Evolutionary conservation across 1,140 invertebrate species (phyloP).

Genomic region (Brachionus rubens): DNA sequence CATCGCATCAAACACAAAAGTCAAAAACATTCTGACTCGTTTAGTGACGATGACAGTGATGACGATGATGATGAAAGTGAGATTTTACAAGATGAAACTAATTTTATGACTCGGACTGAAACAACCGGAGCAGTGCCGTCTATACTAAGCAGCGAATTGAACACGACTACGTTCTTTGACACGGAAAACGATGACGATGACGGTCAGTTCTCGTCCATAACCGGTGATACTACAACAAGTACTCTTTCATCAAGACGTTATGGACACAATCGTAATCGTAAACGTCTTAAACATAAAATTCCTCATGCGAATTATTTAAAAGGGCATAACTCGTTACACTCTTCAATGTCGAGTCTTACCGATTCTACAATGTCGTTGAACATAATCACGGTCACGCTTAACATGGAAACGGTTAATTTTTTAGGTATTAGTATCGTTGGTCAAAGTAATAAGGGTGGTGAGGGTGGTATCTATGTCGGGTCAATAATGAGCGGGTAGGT

Average conservation of each 20-base stretch:
- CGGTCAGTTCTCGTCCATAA: slow-evolving; percentile 38
- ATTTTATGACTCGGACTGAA: background rate
- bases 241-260: slow-evolving; percentile 14
- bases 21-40: slow-evolving; percentile 11
- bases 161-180: slow-evolving; percentile 88
- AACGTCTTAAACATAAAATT: slow-evolving; percentile 1
- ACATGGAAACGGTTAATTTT: slow-evolving; percentile 85
- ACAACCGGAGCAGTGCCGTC: slow-evolving; percentile 73
- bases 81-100: background rate
- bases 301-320: background rate
- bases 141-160: slow-evolving; percentile 79
- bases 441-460: slow-evolving; percentile 79
- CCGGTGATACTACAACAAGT: background rate
- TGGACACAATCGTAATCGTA: slow-evolving; percentile 32
- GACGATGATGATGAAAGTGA: slow-evolving; percentile 64
- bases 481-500: slow-evolving; percentile 90
- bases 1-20: background rate
- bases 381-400: slow-evolving; percentile 92
- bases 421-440: slow-evolving; percentile 87
- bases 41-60: slow-evolving; percentile 67
- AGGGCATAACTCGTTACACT: slow-evolving; percentile 16
- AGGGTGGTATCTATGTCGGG: slow-evolving; percentile 94
- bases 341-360: slow-evolving; percentile 72
- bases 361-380: slow-evolving; percentile 98
- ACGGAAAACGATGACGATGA: slow-evolving; percentile 67